A percentile compares a stretch with the other conserved stretches of the same genome.
These are phyloP conservation scores for Epinephelus malabaricus DNA, from an alignment of 2,797 vertebrate species.

Conservation along the genomic window DNA sequence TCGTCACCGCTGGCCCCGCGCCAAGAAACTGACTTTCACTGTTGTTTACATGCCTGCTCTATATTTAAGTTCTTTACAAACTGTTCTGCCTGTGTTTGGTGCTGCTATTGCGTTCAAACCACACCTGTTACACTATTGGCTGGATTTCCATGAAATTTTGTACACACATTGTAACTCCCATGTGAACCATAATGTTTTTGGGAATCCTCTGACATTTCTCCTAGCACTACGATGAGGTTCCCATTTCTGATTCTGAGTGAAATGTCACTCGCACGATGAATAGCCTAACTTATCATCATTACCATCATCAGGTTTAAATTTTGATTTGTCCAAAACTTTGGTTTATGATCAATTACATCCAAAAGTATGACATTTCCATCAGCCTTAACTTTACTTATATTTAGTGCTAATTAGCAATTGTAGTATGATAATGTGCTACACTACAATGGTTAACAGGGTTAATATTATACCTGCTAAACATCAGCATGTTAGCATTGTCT, in stretches of 20 bases:
- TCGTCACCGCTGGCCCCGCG: no score
- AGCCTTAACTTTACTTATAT: not conserved
- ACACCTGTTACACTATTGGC: not conserved
- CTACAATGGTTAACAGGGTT: not conserved
- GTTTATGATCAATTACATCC: not conserved
- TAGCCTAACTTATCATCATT: no score
- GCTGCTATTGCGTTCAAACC: no score
- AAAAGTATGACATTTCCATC: not conserved
- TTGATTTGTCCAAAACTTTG: not conserved
- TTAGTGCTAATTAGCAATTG: not conserved
- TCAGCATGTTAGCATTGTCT: not conserved
- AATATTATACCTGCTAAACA: no score
- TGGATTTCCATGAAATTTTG: not conserved
- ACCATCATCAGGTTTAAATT: not conserved
- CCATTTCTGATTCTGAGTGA: no score
- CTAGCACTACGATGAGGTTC: not conserved
- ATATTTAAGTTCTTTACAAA: no score
- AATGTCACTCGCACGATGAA: not conserved
- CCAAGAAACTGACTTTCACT: no score
- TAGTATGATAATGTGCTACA: not conserved
- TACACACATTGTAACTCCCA: not conserved
- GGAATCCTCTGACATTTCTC: not conserved
- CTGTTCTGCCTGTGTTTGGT: no score
- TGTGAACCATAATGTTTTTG: not conserved
- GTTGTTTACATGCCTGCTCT: no score